Base-by-base conservation (phyloP, 2,113 vertebrate species). In the Leptocoma aspasia region DNA sequence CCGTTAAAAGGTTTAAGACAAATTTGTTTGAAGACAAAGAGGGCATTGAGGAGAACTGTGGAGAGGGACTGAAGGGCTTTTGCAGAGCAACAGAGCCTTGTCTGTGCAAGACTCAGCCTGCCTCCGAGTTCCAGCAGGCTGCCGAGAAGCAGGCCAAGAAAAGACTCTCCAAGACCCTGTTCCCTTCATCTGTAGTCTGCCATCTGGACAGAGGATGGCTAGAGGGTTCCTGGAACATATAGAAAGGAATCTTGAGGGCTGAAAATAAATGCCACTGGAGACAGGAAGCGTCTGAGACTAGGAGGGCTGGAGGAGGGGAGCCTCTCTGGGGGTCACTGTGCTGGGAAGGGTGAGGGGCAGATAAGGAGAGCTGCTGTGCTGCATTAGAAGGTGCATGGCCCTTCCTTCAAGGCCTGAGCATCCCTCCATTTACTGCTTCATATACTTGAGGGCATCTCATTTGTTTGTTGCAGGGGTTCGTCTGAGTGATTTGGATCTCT, bases 261-360 rank as follows among this genome's bases (percentile, higher is more conserved):
- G 86, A 94, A 96, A 97, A 96, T 97, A 97, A 96, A 94, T 95
- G 90, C 89, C 83, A 93, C 66, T 87, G 95, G 95, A 97, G 95
- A 93, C 96, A 96, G 95, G 96, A 97, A 95, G 90, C 7, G 88
- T 97, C 94, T 96, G 94, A 96, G 92, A 95, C 95, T 54, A 1
- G 78, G 59, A 91, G 82, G 33, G 56, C 4, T 91, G 94, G 92
- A 90, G 79, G 89, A 83, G 89, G 94, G 96, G 85, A 92, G 65
- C 82, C 30, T 65, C 81, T 92, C 73, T 50, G 76, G 44, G 45
- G 94, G 93, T 90, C 88, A 60, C 14, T 7, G 73, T 22, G 21
- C 53, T 76, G 68, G 20, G 12, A 22, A 59, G 92, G 87, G 33
- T 64, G 92, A 82, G 87, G 33, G 72, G 26, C 57, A 72, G 92